Conservation (phyloP, 2,888 invertebrate species). For the Drosophila eohydei region DNA sequence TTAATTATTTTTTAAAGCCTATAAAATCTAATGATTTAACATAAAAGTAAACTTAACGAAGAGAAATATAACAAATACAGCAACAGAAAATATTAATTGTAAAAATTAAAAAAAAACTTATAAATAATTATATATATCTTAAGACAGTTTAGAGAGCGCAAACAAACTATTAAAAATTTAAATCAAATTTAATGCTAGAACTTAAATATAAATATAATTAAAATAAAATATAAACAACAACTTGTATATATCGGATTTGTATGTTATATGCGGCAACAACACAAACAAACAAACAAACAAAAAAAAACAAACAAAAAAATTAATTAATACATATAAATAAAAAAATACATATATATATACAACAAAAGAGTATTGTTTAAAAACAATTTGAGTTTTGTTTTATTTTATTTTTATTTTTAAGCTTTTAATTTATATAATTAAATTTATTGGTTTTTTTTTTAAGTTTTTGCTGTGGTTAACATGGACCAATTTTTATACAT, state of each 20-base stretch:
- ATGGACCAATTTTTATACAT: constrained; percentile 82
- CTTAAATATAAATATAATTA: constrained; percentile 48
- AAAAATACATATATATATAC: constrained; percentile 54
- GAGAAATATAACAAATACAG: constrained; percentile 51
- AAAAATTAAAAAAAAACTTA: constrained; percentile 38
- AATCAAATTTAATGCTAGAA: constrained; percentile 77
- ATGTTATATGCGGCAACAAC: constrained; percentile 73
- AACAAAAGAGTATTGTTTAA: constrained; percentile 62
- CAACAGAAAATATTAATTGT: constrained; percentile 47
- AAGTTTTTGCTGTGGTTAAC: constrained; percentile 70
- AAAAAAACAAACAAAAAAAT: constrained; percentile 42
- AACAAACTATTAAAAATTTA: constrained; percentile 80
- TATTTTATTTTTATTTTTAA: constrained; percentile 7
- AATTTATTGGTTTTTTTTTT: constrained; percentile 42
- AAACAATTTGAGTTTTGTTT: constrained; percentile 60
- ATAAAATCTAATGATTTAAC: constrained; percentile 64
- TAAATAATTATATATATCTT: constrained; percentile 45
- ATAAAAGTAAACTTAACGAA: constrained; percentile 53
- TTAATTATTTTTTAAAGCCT: constrained; percentile 77
- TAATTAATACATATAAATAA: constrained; percentile 71
- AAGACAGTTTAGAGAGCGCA: constrained; percentile 49
- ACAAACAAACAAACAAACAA: constrained; percentile 46
- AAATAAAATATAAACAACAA: constrained; percentile 30
- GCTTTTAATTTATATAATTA: background rate
- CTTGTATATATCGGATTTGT: constrained; percentile 63